Evolutionary conservation across 2,113 vertebrate species (phyloP), one percentile per base, ranked within the genome.

Genomic region (Alaudala cheleensis): DNA sequence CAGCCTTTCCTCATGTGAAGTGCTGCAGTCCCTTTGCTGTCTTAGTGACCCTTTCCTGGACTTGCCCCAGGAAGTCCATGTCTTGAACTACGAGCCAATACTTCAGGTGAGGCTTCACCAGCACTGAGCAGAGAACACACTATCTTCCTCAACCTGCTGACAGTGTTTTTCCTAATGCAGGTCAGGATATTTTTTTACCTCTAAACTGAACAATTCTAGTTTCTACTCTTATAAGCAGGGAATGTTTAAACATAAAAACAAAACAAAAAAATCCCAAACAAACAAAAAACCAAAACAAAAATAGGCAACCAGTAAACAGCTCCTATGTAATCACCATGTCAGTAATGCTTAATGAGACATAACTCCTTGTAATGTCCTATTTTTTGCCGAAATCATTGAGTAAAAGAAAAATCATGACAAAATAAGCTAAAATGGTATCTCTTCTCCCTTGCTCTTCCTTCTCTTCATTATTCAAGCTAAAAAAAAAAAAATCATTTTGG

Each of bases 371-470:
- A 77, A 80, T 60, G 25, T 77, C 16, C 18, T 67, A 24, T 72
- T 72, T 62, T 47, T 39, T 44, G 15, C 53, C 76, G 47, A 74
- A 62, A 76, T 72, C 7, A 51, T 34, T 25, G 20, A 23, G 11
- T 62, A 66, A 67, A 95, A 90, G 28, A 79, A 86, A 62, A 86
- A 58, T 28, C 18, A 10, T 33, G 17, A 53, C 61, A 90, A 54
- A 70, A 62, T 17, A 74, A 88, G 25, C 3, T 26, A 22, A 70
- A 85, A 50, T 24, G 2, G 4, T 18, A 10, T 26, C 85, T 85
- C 12, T 25, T 5, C 6, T 12, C 6, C 2, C 8, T 70, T 42
- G 6, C 0, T 16, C 1, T 12, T 3, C 3, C 2, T 5, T 5
- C 3, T 2, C 5, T 10, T 26, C 34, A 70, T 58, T 45, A 13